A percentile compares a stretch with the other conserved stretches of the same genome.
Conservation (phyloP, 2,797 vertebrate genomes). For the Aulostomus chinensis region DNA sequence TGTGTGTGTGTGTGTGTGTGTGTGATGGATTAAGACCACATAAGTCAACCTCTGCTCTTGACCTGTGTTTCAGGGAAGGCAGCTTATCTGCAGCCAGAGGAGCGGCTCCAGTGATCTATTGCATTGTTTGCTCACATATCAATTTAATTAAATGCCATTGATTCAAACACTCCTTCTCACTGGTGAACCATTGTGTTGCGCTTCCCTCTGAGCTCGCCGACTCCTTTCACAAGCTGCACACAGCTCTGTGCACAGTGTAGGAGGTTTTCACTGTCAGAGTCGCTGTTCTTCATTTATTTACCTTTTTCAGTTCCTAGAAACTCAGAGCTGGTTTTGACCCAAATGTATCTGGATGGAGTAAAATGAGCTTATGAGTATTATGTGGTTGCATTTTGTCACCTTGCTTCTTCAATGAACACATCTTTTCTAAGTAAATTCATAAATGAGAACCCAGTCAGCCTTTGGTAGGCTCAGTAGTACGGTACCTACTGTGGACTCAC, state of each 20-base stretch:
- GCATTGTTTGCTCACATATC: constrained; percentile 55
- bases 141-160: constrained; percentile 70
- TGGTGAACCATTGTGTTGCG: constrained; percentile 24
- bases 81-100: constrained; percentile 46
- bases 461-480: too few species aligned
- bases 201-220: constrained; percentile 11
- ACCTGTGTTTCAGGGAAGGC: constrained; percentile 26
- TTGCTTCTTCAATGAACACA: too few species aligned
- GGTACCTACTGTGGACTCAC: too few species aligned
- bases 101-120: constrained; percentile 43
- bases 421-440: too few species aligned
- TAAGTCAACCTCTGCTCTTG: constrained; percentile 38
- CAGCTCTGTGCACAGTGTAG: not conserved
- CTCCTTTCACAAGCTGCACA: constrained; percentile 26
- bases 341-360: too few species aligned
- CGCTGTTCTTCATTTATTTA: too few species aligned
- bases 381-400: too few species aligned
- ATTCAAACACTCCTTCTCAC: constrained; percentile 36
- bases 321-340: too few species aligned
- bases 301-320: too few species aligned
- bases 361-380: too few species aligned
- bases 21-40: constrained; percentile 40
- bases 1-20: not conserved
- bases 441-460: too few species aligned
- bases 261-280: too few species aligned